Evolutionary conservation across 2,888 invertebrate species (phyloP).

Genomic region (Oxytorus armatus): DNA sequence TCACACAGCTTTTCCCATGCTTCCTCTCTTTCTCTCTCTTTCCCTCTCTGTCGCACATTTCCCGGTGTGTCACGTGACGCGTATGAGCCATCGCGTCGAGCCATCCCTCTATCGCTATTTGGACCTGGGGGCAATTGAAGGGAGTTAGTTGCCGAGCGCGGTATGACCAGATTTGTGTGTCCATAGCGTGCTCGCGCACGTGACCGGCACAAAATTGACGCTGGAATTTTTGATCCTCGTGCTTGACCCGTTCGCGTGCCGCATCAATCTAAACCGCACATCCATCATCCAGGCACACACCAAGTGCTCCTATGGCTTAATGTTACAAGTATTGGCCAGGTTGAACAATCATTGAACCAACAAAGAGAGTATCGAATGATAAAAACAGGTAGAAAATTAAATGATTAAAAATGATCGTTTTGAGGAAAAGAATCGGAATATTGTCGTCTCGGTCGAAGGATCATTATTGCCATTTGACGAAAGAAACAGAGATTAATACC

Average conservation of each 20-base stretch:
- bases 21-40: background rate
- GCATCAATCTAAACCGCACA: slow-evolving; percentile 34
- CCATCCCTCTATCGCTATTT: slow-evolving; percentile 18
- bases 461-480: too few species aligned
- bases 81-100: slow-evolving; percentile 19
- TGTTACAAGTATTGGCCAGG: background rate
- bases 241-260: slow-evolving; percentile 41
- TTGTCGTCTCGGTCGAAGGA: too few species aligned
- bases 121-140: slow-evolving; percentile 9
- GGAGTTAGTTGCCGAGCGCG: slow-evolving; percentile 24
- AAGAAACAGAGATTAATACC: too few species aligned
- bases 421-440: too few species aligned
- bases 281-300: background rate
- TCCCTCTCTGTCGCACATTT: slow-evolving; percentile 2
- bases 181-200: slow-evolving; percentile 43
- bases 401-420: background rate
- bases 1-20: background rate
- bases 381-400: background rate
- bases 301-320: background rate
- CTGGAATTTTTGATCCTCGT: slow-evolving; percentile 53
- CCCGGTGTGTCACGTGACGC: slow-evolving; percentile 18
- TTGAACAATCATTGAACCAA: background rate
- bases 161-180: slow-evolving; percentile 13
- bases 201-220: slow-evolving; percentile 59
- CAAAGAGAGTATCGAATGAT: background rate